phyloP scores from a whole-genome alignment of 2,888 invertebrate species.

The Cosmopolites sordidus region DNA sequence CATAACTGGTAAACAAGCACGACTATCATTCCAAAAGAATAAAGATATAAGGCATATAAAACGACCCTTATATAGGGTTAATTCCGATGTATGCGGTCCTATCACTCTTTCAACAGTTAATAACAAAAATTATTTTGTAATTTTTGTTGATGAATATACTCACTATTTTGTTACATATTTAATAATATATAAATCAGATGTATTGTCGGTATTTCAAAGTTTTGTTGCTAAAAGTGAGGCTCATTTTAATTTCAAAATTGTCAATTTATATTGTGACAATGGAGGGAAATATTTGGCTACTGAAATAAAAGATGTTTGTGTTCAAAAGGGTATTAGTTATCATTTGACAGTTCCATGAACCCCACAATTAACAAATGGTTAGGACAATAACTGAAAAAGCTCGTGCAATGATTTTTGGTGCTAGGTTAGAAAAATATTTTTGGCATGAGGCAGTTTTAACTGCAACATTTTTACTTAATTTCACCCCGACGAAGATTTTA shows the following conservation, averaged over 20 bases:
- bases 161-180: conserved; percentile 33
- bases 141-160: conserved; percentile 8
- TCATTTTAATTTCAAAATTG: too few species aligned
- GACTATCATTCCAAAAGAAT: conserved; percentile 13
- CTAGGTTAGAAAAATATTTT: conserved; percentile 22
- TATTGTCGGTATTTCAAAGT: conserved; percentile 6
- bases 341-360: conserved; percentile 41
- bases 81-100: conserved; percentile 20
- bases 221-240: conserved; percentile 12
- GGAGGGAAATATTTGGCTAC: conserved; percentile 37
- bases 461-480: conserved; percentile 40
- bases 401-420: conserved; percentile 14
- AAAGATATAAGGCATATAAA: conserved; percentile 13
- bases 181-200: conserved; percentile 14
- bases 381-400: conserved; percentile 29
- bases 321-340: conserved; percentile 36
- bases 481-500: too few species aligned
- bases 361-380: conserved; percentile 37
- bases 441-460: conserved; percentile 37
- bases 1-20: too few species aligned
- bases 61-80: conserved; percentile 4
- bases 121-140: conserved; percentile 11
- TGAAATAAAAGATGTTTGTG: conserved; percentile 37
- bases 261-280: too few species aligned
- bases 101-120: conserved; percentile 22